Evolutionary conservation across 2,888 invertebrate genomes (phyloP), one percentile per base, ranked within the genome.

Genomic region (Scaptomyza cyrtandrae): DNA sequence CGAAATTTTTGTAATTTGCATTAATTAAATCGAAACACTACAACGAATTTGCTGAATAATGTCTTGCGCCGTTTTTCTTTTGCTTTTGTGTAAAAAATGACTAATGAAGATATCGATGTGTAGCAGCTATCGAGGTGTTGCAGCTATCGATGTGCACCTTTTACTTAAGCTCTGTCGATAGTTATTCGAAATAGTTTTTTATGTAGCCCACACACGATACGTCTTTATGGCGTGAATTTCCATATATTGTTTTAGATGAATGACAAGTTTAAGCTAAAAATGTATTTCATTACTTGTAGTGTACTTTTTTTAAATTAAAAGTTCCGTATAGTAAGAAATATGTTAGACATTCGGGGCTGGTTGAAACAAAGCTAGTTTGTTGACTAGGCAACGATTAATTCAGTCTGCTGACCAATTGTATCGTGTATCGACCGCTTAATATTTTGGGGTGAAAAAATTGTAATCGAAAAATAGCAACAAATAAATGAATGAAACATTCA

Each of bases 81-180:
- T 59, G 73, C 70, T 76, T 76, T 76, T 77, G 76, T 76, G 76
- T 76, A 73, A 76, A 76, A 75, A 73, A 76, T 76, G 76, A 76
- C 76, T 76, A 76, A 76, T 75, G 67, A 55, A 55, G 16, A 41
- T 66, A 71, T 71, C 71, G 71, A 71, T 60, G 53, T 54, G 41
- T 27, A 5, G 3, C n/a, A 49, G 9, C 27, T 57, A 64, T 74
- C 69, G 73, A 72, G 19, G 2, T 19, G 19, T 19, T 1, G 19
- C 19, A 55, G 16, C 37, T 66, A 71, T 71, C 71, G 73, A 72
- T 19, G 19, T 33, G 16, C 16, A 7, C 5, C 37, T 9, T 13
- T 33, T 2, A 33, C 2, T 1, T 48, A 9, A 39, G 19, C 0
- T 0, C 10, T 11, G n/a, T 27, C 45, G 50, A 35, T 35, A n/a